phyloP scores from a whole-genome alignment of 2,113 vertebrate species.

The Cyanistes caeruleus region DNA sequence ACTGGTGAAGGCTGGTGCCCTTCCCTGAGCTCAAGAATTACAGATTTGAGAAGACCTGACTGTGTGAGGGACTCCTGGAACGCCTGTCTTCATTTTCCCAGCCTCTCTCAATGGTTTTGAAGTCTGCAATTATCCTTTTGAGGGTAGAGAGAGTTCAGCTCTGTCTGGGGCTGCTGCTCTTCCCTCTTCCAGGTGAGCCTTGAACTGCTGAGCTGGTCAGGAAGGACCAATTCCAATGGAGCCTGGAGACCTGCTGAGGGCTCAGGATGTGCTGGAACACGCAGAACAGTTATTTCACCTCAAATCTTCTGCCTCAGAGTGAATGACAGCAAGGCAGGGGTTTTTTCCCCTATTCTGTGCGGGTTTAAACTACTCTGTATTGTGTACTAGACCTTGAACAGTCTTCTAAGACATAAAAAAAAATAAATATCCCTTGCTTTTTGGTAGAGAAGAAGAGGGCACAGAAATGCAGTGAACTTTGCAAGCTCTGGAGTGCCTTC shows the following conservation, averaged over 20 bases:
- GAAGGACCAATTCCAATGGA: not conserved
- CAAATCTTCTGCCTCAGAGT: not conserved
- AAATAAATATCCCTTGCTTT: not conserved
- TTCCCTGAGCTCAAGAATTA: not conserved
- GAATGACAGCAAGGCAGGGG: not conserved
- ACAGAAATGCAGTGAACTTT: not conserved
- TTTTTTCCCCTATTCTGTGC: not conserved
- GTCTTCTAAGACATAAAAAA: not conserved
- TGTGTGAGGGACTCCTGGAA: not conserved
- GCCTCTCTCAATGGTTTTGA: not conserved
- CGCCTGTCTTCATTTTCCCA: not conserved
- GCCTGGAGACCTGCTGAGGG: not conserved
- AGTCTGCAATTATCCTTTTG: not conserved
- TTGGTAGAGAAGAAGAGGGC: not conserved
- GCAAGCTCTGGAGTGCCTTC: not conserved
- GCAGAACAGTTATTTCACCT: not conserved
- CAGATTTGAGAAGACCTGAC: not conserved
- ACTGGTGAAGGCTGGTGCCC: not conserved
- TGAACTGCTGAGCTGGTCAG: not conserved
- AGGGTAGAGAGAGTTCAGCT: rapidly evolving
- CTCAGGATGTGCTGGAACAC: not conserved
- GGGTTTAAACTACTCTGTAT: not conserved
- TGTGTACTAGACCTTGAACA: not conserved
- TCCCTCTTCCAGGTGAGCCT: not conserved
- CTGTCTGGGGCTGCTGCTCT: not conserved